Base-by-base conservation (phyloP, 2,888 invertebrate species). In the Trichopoda pennipes region DNA sequence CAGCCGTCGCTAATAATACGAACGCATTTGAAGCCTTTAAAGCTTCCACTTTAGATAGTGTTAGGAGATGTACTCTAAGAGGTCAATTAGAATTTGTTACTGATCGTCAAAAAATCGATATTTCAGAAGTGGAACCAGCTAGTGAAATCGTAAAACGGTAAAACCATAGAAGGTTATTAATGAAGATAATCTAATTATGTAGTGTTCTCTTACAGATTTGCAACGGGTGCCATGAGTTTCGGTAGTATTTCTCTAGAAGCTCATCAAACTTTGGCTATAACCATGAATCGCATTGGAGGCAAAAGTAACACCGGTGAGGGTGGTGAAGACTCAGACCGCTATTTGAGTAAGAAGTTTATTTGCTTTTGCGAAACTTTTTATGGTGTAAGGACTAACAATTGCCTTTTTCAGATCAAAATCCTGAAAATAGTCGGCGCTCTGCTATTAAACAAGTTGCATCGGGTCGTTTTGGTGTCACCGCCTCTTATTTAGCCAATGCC, bases 281-380 rank as follows among this genome's bases (percentile, higher is more conserved):
- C 99, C 0, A 99, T 99, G 99, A 99, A 99, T 92, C 94, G 96
- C 85, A 95, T 99, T 86, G 97, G 98, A 3, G 99, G 97, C 85
- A 99, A 99, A 92, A 99, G 99, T 82, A 99, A 99, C 91, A 99
- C 99, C 0, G 99, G 99, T 28, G 99, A 99, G 92, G 99, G 99
- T 78, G 99, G 97, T 77, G 96, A 96, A 90, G 93, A 95, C 87
- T 94, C 95, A 0, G 95, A 96, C 87, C 92, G 96, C 74, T 98
- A 97, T 90, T 92, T 96, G 78, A 90, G 92, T 91, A 86, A 85
- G 89, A 87, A 6, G 0, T 10, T 23, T n/a, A n/a, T n/a, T 21
- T 28, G 14, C n/a, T 66, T 77, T 35, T 35, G 32, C 58, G 58
- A 1, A 4, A 4, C 21, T 8, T 12, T 10, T 14, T 28, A 8